Base-by-base conservation (phyloP, 2,797 vertebrate species). In the Labeo calbasu region DNA sequence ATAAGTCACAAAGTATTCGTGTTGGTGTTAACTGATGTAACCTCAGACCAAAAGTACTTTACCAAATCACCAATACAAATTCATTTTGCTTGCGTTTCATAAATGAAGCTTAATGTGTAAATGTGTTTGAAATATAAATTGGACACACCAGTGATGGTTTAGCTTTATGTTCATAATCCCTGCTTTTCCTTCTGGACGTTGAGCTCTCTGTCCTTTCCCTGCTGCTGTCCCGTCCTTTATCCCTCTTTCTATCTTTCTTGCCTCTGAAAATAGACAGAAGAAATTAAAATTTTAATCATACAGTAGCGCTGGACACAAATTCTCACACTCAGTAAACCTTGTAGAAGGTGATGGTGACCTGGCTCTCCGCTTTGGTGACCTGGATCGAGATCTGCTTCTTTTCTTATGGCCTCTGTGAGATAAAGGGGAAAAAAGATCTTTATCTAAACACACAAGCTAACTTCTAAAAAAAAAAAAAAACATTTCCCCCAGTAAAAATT, bases 231-330 rank as follows among this genome's bases (percentile, higher is more conserved):
- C 90, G 90, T 53, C 93, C 93, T 89, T 92, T 94, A 51, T 95
- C 94, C 91, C 92, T 94, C 90, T 93, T 96, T 91, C 94, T 96
- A 86, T 98, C 96, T 86, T 97, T 98, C 92, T 95, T 99, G 84
- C 93, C 96, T 94, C 97, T 97, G 92, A 86, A 85, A 78, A 82
- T 63, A 21, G 4, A 81, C 15, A 78, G 32, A 69, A 76, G 19
- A 79, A 25, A 61, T 63, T 28, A 59, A 43, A 17, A 10, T 51
- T 73, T 76, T 75, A 23, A 28, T 50, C 4, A 51, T n/a, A 4
- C 43, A 75, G 11, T 61, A 32, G 25, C 8, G 25, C 43, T 15
- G 43, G 5, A 65, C 23, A 63, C 14, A 73, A 12, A 68, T 8
- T 8, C 23, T 50, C 57, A 51, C 3, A 50, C 21, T 36, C 21